Evolutionary conservation across 2,888 invertebrate species (phyloP).

Genomic region (Allolobophora icterica): DNA sequence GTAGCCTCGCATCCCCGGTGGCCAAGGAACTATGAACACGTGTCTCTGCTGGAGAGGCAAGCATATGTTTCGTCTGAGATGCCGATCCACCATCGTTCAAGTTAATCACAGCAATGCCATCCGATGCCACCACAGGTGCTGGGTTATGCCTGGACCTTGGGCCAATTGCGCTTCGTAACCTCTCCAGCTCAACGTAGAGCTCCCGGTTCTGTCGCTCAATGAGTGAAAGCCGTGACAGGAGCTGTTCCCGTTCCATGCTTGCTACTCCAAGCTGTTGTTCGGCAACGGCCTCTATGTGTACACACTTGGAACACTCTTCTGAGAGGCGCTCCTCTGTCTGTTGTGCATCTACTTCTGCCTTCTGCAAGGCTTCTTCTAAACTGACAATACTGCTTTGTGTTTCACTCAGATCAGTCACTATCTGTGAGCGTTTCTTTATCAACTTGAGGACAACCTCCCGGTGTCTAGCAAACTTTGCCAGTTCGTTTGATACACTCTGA

Average conservation of each 20-base stretch:
- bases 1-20: not conserved
- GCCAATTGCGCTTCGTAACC: conserved; percentile 50
- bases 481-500: not conserved
- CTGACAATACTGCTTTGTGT: not conserved
- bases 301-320: conserved; percentile 83
- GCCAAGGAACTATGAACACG: not conserved
- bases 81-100: not conserved
- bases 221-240: conserved; percentile 72
- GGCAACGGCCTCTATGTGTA: conserved; percentile 84
- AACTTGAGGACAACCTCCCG: conserved; percentile 6
- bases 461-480: conserved; percentile 19
- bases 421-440: conserved; percentile 20
- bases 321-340: conserved; percentile 84
- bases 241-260: conserved; percentile 77
- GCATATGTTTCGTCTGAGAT: not conserved
- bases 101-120: not conserved
- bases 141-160: not conserved
- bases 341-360: conserved; percentile 80
- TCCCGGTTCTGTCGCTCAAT: conserved; percentile 75
- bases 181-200: conserved; percentile 71
- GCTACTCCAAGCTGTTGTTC: conserved; percentile 81
- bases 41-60: not conserved
- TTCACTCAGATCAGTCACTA: not conserved
- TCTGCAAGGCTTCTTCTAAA: conserved; percentile 58
- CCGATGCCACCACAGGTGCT: not conserved